Percentiles rank a stretch among this genome's conserved stretches.
Evolutionary conservation across 2,113 vertebrate genomes (phyloP).

Genomic region (Leucosticte australis): DNA sequence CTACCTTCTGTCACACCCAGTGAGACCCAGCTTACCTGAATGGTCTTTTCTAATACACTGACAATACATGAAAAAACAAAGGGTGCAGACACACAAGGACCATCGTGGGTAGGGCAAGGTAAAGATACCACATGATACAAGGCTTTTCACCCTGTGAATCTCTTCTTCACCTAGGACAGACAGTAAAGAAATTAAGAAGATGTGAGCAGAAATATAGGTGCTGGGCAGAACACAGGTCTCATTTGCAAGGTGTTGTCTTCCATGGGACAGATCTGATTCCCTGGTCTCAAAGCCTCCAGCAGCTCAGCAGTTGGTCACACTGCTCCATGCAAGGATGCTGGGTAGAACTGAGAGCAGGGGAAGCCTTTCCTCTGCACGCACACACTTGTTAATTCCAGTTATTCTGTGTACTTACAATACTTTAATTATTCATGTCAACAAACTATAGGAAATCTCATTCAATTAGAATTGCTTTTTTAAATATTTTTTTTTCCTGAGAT

Average conservation of each 20-base stretch:
- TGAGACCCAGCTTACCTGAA: not conserved
- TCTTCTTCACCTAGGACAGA: not conserved
- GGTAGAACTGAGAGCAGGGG: not conserved
- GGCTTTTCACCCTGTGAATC: not conserved
- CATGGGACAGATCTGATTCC: not conserved
- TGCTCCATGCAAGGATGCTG: not conserved
- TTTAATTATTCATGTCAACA: slow-evolving; percentile 25
- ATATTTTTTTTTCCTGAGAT: not conserved
- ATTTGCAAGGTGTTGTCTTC: not conserved
- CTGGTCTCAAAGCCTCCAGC: not conserved
- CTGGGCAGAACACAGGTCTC: not conserved
- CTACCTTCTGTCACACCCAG: not conserved
- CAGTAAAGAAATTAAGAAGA: not conserved
- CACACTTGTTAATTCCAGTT: not conserved
- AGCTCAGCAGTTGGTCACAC: not conserved
- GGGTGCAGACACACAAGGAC: not conserved
- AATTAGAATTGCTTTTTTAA: not conserved
- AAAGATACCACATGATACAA: not conserved
- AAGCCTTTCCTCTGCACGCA: fast-evolving
- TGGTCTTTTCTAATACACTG: fast-evolving
- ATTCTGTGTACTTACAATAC: not conserved
- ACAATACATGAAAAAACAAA: not conserved
- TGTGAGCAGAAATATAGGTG: not conserved
- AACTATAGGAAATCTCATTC: slow-evolving; percentile 27
- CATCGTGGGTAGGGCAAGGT: not conserved